Evolutionary conservation across 2,113 vertebrate genomes (phyloP), one percentile per base, ranked within the genome.

Genomic region (Verasper variegatus): DNA sequence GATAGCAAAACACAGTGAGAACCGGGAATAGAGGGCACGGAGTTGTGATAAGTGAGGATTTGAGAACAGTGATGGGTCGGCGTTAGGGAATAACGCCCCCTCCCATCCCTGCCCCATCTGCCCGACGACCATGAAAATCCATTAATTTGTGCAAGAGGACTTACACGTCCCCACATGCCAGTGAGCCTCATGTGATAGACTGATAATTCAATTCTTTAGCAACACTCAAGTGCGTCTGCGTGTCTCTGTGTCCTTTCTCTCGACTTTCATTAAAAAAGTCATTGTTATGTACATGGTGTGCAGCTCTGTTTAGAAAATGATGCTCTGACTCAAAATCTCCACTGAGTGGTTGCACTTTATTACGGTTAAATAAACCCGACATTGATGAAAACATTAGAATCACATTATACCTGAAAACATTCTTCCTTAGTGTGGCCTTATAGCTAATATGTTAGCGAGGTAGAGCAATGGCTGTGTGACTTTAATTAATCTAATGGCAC

Each of bases 141-240:
- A 85, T 91, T 92, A 67, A 91, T 88, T 91, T 83, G 85, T 71
- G 59, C 52, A 63, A 86, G 84, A 90, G 82, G 80, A 72, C 83
- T 86, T 82, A 78, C 73, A 79, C 52, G 81, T 74, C 81, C 85
- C 85, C 81, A 57, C 57, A 70, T 71, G 82, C 66, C 78, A 71
- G 57, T 68, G 68, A 61, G 65, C 27, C 55, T 74, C 62, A 67
- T 27, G 71, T 85, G 81, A 87, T 59, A 51, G 83, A 78, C 80
- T 78, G 71, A 81, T 70, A 68, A 76, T 83, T 72, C 42, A 69
- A 58, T 81, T 86, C 60, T 83, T 85, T 58, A 62, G 17, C 57
- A 77, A 65, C 67, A 71, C 76, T 71, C 52, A 58, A 80, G 74
- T 75, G 71, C 71, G 60, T 68, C 74, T 40, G 54, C 61, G 60